Base-by-base conservation (phyloP, 2,888 invertebrate genomes). In the Pediacus dermestoides region DNA sequence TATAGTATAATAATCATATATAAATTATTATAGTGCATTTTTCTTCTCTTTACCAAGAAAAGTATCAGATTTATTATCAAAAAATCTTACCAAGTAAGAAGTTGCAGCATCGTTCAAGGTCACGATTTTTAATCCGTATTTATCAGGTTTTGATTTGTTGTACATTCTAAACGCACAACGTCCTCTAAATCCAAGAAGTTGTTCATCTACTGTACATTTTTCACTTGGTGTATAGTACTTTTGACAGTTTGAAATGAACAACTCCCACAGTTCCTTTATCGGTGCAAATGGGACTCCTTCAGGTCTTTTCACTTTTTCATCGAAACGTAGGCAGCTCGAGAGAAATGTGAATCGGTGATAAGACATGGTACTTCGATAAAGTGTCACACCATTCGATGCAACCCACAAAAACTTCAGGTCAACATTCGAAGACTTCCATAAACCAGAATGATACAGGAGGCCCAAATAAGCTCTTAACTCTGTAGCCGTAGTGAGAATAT, bases 11-110 rank as follows among this genome's bases (percentile, higher is more conserved):
- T n/a, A n/a, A n/a, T n/a, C n/a, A n/a, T n/a, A n/a, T n/a, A n/a
- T n/a, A n/a, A n/a, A n/a, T n/a, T n/a, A n/a, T n/a, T n/a, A n/a
- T n/a, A n/a, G n/a, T n/a, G n/a, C n/a, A n/a, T n/a, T n/a, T n/a
- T n/a, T n/a, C n/a, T n/a, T n/a, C n/a, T n/a, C n/a, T n/a, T n/a
- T n/a, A n/a, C n/a, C n/a, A n/a, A n/a, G n/a, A n/a, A n/a, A n/a
- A n/a, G n/a, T n/a, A n/a, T n/a, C n/a, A n/a, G n/a, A n/a, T n/a
- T n/a, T n/a, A n/a, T n/a, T n/a, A n/a, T n/a, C n/a, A n/a, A n/a
- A n/a, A n/a, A n/a, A n/a, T n/a, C n/a, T n/a, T n/a, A 51, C 16
- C 48, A 50, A 48, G 41, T 48, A 41, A 16, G 26, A 45, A 6
- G 46, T 44, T 23, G 34, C 18, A 9, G 44, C 16, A 26, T 46